These are phyloP conservation scores for Labroides dimidiatus DNA, from an alignment of 2,797 vertebrate genomes.

Conservation along the genomic window DNA sequence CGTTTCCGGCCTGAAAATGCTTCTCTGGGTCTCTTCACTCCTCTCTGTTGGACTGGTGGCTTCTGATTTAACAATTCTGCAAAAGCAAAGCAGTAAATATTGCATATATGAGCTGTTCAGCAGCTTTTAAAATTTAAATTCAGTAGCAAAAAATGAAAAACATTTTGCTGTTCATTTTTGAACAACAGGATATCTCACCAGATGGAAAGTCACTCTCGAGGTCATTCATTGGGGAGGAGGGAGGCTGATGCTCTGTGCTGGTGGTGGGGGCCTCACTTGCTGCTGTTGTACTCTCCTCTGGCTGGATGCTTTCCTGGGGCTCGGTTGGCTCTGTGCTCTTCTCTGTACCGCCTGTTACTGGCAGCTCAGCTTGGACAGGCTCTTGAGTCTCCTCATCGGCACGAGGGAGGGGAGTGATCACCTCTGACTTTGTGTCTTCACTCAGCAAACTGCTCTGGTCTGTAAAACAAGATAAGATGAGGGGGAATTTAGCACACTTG, in stretches of 20 bases:
- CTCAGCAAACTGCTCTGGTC: constrained; percentile 88
- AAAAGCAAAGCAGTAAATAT: not conserved
- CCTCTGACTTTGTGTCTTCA: constrained; percentile 86
- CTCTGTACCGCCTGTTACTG: constrained; percentile 3
- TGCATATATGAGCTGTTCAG: not conserved
- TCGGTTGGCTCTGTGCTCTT: constrained; percentile 10
- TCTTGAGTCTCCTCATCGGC: constrained; percentile 79
- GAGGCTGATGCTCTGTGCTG: constrained; percentile 22
- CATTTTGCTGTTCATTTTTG: not conserved
- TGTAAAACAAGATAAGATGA: constrained; percentile 50
- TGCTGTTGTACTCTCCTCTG: constrained; percentile 23
- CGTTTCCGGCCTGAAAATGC: constrained; percentile 60
- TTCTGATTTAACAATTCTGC: constrained; percentile 48
- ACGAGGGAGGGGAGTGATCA: constrained; percentile 82
- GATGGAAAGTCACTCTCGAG: constrained; percentile 92
- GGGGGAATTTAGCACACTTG: too few species aligned
- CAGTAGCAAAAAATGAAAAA: too few species aligned
- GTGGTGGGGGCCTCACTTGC: constrained; percentile 59
- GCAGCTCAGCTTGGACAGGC: constrained; percentile 73
- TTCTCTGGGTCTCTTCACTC: constrained; percentile 73
- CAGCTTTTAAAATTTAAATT: too few species aligned
- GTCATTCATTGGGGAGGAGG: constrained; percentile 85
- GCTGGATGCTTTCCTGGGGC: not conserved
- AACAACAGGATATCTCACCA: constrained; percentile 76
- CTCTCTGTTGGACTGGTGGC: constrained; percentile 45